These are phyloP conservation scores for Drepanosiphum platanoidis DNA, from an alignment of 2,888 invertebrate genomes.

Conservation along the genomic window DNA sequence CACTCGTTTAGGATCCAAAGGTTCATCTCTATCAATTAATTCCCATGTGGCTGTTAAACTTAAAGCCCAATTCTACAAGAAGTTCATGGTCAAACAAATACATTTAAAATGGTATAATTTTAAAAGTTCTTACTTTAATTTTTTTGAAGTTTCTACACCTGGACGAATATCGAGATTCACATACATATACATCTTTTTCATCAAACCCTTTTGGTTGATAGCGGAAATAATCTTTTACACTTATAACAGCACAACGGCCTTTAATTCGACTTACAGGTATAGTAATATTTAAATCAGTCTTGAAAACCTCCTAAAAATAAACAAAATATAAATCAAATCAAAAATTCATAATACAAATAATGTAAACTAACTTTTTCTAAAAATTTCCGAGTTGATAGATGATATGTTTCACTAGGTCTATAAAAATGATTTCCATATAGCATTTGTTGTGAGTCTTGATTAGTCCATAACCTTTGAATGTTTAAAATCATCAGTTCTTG, in stretches of 20 bases:
- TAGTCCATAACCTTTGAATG: slow-evolving; percentile 90
- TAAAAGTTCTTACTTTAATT: slow-evolving; percentile 69
- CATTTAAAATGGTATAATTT: background rate
- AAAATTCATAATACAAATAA: background rate
- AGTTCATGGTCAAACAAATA: background rate
- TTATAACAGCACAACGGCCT: slow-evolving; percentile 92
- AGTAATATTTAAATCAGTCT: slow-evolving; percentile 88
- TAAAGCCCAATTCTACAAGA: slow-evolving; percentile 68
- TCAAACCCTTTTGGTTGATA: slow-evolving; percentile 85
- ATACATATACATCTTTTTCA: slow-evolving; percentile 95
- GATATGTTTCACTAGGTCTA: slow-evolving; percentile 95
- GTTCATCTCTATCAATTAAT: slow-evolving; percentile 76
- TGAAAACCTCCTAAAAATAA: slow-evolving; percentile 82
- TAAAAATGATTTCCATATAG: slow-evolving; percentile 91
- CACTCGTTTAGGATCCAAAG: slow-evolving; percentile 84
- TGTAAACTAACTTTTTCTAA: slow-evolving; percentile 75
- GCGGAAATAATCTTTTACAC: slow-evolving; percentile 93
- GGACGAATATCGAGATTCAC: slow-evolving; percentile 93
- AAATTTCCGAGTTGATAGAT: slow-evolving; percentile 93
- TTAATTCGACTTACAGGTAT: slow-evolving; percentile 85
- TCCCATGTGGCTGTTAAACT: slow-evolving; percentile 77
- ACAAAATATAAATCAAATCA: background rate
- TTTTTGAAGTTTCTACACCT: slow-evolving; percentile 90
- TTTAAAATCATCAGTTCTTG: slow-evolving; percentile 84
- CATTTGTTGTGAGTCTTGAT: slow-evolving; percentile 83